A percentile compares a stretch with the other conserved stretches of the same genome.
These are phyloP conservation scores for Oegoconia quadripuncta DNA, from an alignment of 2,888 invertebrate species.

Conservation along the genomic window DNA sequence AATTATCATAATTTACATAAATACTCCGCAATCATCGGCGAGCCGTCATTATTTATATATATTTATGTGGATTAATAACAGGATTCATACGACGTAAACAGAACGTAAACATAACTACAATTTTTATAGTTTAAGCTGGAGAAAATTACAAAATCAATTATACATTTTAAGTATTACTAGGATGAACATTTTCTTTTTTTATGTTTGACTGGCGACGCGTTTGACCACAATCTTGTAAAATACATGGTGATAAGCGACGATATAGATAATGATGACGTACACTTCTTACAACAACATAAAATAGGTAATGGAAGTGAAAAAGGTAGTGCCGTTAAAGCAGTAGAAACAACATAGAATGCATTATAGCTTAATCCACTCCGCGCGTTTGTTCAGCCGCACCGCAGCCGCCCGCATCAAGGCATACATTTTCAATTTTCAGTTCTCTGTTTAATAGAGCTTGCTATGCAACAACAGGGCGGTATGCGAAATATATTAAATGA, in stretches of 20 bases:
- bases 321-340: constrained; percentile 12
- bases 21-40: too few species aligned
- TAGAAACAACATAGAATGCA: constrained; percentile 29
- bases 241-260: background rate
- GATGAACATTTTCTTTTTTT: too few species aligned
- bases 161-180: too few species aligned
- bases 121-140: too few species aligned
- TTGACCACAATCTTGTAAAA: background rate
- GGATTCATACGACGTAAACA: too few species aligned
- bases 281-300: too few species aligned
- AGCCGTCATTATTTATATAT: too few species aligned
- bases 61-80: too few species aligned
- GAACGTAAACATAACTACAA: too few species aligned
- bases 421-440: constrained; percentile 37
- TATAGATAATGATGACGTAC: too few species aligned
- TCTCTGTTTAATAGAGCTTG: constrained; percentile 36
- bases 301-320: background rate
- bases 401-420: constrained; percentile 16
- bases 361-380: constrained; percentile 37
- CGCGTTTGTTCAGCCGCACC: constrained; percentile 29
- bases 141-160: too few species aligned
- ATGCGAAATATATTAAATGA: constrained; percentile 47
- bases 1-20: too few species aligned
- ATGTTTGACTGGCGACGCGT: background rate
- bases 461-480: constrained; percentile 18